These are phyloP conservation scores for Hedya salicella DNA, from an alignment of 2,888 invertebrate species.

Conservation along the genomic window DNA sequence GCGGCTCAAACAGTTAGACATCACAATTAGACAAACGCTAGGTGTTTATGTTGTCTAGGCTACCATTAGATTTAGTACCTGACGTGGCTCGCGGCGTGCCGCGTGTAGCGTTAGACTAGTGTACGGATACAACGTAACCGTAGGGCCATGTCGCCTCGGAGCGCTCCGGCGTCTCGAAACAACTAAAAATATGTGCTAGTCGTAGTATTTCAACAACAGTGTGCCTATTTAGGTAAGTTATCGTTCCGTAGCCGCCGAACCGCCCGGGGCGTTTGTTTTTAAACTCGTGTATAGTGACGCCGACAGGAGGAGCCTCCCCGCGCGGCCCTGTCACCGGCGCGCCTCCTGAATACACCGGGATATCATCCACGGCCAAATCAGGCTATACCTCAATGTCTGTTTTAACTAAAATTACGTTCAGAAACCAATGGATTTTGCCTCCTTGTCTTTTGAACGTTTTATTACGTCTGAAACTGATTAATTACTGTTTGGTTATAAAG, in stretches of 20 bases:
- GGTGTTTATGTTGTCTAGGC: conserved; percentile 42
- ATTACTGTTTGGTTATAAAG: background rate
- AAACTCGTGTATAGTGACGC: conserved; percentile 73
- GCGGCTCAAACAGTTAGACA: conserved; percentile 27
- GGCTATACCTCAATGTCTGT: background rate
- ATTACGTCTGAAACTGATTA: background rate
- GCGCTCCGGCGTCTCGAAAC: conserved; percentile 16
- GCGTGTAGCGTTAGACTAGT: conserved; percentile 17
- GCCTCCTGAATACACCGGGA: no score
- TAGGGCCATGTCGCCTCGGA: conserved; percentile 13
- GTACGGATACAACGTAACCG: background rate
- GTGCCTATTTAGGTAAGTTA: conserved; percentile 39
- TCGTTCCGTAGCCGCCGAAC: conserved; percentile 47
- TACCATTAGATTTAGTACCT: conserved; percentile 39
- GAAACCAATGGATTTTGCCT: background rate
- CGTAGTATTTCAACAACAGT: conserved; percentile 40
- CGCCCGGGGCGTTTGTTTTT: conserved; percentile 72
- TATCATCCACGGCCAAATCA: background rate
- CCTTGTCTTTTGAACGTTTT: background rate
- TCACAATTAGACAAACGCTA: conserved; percentile 42
- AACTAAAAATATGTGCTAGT: conserved; percentile 39
- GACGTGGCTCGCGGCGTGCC: background rate
- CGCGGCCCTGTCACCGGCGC: no score
- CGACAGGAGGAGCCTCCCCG: conserved; percentile 12
- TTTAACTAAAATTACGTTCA: background rate